Conservation (phyloP, 2,797 vertebrate genomes). For the Gymnoscopelus microlampas region DNA sequence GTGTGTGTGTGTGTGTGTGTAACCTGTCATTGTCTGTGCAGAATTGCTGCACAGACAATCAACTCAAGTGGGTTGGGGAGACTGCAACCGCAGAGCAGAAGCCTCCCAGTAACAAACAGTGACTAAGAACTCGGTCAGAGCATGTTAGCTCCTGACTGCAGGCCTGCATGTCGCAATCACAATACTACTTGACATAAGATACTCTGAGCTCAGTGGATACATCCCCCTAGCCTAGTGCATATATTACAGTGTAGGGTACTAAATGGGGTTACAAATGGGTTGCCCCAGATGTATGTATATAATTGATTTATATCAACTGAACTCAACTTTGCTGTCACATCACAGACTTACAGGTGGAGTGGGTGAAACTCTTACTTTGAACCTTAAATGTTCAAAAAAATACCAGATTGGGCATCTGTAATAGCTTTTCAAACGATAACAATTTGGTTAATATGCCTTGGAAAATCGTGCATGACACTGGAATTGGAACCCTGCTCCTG, state of each 20-base stretch:
- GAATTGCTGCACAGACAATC: slow-evolving; percentile 5
- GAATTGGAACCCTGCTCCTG: neutral
- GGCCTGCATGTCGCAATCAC: slow-evolving; percentile 30
- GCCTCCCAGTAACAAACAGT: slow-evolving; percentile 19
- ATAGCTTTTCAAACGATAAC: too few relatives aligned
- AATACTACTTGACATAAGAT: slow-evolving; percentile 30
- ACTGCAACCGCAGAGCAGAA: neutral
- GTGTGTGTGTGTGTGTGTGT: slow-evolving; percentile 6
- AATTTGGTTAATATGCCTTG: too few relatives aligned
- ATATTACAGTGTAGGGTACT: too few relatives aligned
- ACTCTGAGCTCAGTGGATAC: slow-evolving; percentile 30
- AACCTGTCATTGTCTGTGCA: slow-evolving; percentile 51
- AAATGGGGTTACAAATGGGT: too few relatives aligned
- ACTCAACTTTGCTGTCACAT: too few relatives aligned
- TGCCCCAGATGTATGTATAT: too few relatives aligned
- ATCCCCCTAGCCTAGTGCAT: slow-evolving; percentile 2
- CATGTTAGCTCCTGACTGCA: neutral
- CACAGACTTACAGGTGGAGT: too few relatives aligned
- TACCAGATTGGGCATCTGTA: too few relatives aligned
- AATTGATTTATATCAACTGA: too few relatives aligned
- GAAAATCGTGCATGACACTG: neutral
- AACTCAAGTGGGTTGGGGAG: slow-evolving; percentile 3
- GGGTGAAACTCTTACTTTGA: too few relatives aligned
- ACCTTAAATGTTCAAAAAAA: too few relatives aligned
- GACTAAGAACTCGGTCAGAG: neutral